phyloP scores from a whole-genome alignment of 2,113 vertebrate genomes.

The Mormoops blainvillei region DNA sequence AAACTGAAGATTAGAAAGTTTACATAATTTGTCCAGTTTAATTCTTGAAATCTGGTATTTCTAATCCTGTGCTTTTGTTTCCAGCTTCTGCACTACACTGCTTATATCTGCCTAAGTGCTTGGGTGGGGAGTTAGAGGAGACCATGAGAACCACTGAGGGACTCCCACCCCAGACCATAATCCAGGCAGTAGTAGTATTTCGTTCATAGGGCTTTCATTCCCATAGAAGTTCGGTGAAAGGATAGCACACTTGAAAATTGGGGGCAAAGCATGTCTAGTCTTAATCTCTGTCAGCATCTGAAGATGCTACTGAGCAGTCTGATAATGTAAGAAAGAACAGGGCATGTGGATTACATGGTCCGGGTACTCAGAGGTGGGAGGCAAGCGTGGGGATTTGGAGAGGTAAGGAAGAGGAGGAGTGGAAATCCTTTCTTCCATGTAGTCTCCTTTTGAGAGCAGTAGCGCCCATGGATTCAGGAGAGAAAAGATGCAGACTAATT shows the following conservation, averaged over 20 bases:
- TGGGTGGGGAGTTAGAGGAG: accelerated
- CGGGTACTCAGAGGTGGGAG: not conserved
- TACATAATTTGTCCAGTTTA: not conserved
- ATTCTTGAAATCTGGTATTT: not conserved
- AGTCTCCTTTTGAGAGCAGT: not conserved
- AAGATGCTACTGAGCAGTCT: not conserved
- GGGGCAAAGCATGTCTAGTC: not conserved
- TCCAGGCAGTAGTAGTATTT: not conserved
- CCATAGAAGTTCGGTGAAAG: not conserved
- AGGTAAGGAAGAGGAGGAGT: not conserved
- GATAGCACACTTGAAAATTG: not conserved
- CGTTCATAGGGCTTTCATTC: not conserved
- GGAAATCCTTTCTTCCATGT: not conserved
- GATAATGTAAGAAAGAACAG: not conserved
- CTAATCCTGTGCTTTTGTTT: not conserved
- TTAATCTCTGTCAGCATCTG: not conserved
- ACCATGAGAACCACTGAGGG: accelerated
- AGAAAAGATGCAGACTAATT: not conserved
- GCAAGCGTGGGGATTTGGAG: not conserved
- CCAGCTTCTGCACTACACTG: not conserved
- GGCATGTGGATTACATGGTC: not conserved
- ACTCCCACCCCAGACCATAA: not conserved
- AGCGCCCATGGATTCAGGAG: not conserved
- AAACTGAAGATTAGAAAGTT: not conserved
- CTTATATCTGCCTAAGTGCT: not conserved